Percentiles rank a stretch among this genome's conserved stretches.
Evolutionary conservation across 2,888 invertebrate species (phyloP).

Genomic region (Hipparchia sbordonii): DNA sequence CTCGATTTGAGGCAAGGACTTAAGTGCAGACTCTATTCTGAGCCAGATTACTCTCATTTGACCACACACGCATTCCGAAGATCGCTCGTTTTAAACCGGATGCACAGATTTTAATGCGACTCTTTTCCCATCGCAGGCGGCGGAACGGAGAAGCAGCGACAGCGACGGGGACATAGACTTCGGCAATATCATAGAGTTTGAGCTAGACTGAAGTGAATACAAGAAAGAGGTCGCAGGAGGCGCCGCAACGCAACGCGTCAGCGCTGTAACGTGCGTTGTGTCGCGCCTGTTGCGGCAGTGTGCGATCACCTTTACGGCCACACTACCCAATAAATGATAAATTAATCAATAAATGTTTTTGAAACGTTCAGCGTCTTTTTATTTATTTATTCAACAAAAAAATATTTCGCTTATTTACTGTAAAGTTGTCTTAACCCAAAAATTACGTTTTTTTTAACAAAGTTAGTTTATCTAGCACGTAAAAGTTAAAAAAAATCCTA

Average conservation of each 20-base stretch:
- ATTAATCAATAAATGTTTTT: constrained; percentile 2
- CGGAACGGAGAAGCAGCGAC: constrained; percentile 61
- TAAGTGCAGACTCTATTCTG: no score
- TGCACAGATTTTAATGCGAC: background rate
- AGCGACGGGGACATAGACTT: constrained; percentile 70
- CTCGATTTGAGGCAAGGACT: no score
- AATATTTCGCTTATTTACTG: background rate
- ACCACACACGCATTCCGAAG: no score
- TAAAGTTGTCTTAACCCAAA: no score
- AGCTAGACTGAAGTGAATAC: constrained; percentile 54
- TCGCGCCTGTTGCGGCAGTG: background rate
- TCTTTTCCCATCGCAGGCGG: constrained; percentile 45
- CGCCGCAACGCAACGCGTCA: background rate
- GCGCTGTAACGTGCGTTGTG: background rate
- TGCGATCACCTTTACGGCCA: background rate
- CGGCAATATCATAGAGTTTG: constrained; percentile 73
- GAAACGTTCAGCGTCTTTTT: background rate
- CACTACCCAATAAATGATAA: background rate
- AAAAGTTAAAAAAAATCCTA: no score
- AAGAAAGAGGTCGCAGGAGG: background rate
- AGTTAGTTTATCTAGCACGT: no score
- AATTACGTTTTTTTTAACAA: no score
- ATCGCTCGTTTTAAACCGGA: no score
- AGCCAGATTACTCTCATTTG: no score
- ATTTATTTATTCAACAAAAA: background rate